Percentiles rank a stretch among this genome's conserved stretches.
These are phyloP conservation scores for Coenobita brevimanus DNA, from an alignment of 1,140 invertebrate species.

Conservation along the genomic window DNA sequence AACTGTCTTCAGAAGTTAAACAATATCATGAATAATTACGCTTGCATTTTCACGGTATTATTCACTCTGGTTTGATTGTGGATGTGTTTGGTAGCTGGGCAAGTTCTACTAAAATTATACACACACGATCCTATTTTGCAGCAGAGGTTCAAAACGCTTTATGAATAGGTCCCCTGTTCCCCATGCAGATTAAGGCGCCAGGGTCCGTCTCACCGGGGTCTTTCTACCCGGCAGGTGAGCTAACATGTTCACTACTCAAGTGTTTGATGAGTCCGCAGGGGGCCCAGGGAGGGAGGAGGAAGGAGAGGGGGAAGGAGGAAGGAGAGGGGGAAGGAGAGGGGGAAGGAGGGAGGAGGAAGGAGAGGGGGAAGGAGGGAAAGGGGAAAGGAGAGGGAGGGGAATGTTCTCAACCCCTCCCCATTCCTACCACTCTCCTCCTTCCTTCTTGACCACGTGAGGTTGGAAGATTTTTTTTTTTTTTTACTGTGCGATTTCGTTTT, in stretches of 20 bases:
- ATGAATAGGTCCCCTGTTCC: not conserved
- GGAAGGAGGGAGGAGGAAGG: not conserved
- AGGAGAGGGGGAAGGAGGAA: not conserved
- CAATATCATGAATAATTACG: too few species aligned
- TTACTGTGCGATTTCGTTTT: conserved; percentile 50
- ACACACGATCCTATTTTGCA: too few species aligned
- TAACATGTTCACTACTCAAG: conserved; percentile 5
- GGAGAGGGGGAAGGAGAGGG: not conserved
- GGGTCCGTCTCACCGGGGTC: not conserved
- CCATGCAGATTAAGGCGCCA: not conserved
- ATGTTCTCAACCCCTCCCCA: not conserved
- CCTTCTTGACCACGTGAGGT: conserved; percentile 54
- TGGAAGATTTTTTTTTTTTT: conserved; percentile 44
- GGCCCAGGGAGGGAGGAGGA: not conserved
- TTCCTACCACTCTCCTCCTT: conserved; percentile 18
- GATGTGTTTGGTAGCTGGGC: too few species aligned
- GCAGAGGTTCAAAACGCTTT: too few species aligned
- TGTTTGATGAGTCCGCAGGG: conserved; percentile 18
- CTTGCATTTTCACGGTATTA: too few species aligned
- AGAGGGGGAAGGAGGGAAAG: not conserved
- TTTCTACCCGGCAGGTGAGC: conserved; percentile 27
- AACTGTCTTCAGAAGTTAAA: too few species aligned
- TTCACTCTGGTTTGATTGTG: too few species aligned
- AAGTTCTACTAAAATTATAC: too few species aligned
- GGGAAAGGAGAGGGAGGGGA: not conserved